A percentile compares a stretch with the other conserved stretches of the same genome.
Evolutionary conservation across 2,113 vertebrate species (phyloP).

Genomic region (Neotragus pygmaeus): DNA sequence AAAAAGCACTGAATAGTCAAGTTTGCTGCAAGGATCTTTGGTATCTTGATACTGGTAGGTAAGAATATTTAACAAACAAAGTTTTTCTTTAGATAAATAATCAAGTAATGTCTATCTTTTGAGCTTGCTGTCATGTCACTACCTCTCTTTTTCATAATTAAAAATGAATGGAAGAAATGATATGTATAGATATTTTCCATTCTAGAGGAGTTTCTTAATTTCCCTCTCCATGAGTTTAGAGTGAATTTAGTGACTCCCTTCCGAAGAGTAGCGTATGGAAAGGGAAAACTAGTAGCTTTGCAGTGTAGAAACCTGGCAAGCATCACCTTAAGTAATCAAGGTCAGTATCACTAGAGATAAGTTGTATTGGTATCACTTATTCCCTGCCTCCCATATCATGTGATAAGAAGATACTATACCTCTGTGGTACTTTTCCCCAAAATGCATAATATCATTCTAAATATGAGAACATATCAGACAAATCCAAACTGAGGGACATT

Average conservation of each 20-base stretch:
- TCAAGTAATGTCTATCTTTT: background rate
- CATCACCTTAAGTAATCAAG: background rate
- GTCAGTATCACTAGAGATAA: background rate
- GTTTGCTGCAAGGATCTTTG: slow-evolving; percentile 99
- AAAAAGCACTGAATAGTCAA: slow-evolving; percentile 95
- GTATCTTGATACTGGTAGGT: slow-evolving; percentile 97
- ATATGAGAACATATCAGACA: background rate
- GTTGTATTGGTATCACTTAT: background rate
- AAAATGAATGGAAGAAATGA: slow-evolving; percentile 8
- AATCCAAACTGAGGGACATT: background rate
- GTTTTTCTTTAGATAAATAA: background rate
- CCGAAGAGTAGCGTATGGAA: background rate
- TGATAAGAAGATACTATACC: background rate
- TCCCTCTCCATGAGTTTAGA: background rate
- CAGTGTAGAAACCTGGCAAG: background rate
- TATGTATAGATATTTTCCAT: background rate
- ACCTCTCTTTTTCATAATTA: background rate
- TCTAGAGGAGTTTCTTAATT: background rate
- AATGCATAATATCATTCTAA: background rate
- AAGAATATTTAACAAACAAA: slow-evolving; percentile 58
- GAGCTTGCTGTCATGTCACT: background rate
- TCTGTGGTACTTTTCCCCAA: background rate
- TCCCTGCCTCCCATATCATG: background rate
- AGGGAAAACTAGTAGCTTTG: background rate
- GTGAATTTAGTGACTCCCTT: background rate